Evolutionary conservation across 2,888 invertebrate genomes (phyloP).

Genomic region (Drosophila macrospina): DNA sequence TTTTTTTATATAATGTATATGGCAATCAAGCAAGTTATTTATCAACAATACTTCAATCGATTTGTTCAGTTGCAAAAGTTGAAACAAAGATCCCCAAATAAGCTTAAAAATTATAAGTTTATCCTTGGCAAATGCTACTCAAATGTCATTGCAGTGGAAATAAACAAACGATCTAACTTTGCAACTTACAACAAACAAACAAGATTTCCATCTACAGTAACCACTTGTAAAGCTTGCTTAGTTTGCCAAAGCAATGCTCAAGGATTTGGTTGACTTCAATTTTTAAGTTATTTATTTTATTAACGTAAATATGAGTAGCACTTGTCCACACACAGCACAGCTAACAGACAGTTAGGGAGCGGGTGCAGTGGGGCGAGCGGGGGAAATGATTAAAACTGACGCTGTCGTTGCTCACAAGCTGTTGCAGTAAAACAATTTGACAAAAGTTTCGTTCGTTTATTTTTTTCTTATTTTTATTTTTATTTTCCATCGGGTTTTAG

Average conservation of each 20-base stretch:
- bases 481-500: constrained; percentile 26
- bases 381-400: constrained; percentile 65
- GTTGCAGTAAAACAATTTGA: constrained; percentile 59
- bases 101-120: neutral
- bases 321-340: constrained; percentile 21
- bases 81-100: neutral
- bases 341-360: neutral
- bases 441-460: too few species aligned
- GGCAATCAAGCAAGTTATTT: neutral
- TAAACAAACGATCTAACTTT: neutral
- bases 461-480: neutral
- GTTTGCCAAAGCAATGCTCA: constrained; percentile 23
- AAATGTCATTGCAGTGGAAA: neutral
- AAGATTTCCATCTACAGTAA: constrained; percentile 14
- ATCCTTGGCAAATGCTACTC: neutral
- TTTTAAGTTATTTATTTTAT: constrained; percentile 46
- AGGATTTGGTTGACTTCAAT: constrained; percentile 13
- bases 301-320: constrained; percentile 49
- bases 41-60: too few species aligned
- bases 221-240: constrained; percentile 23
- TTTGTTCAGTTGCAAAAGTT: too few species aligned
- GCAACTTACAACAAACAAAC: neutral
- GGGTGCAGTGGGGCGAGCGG: neutral
- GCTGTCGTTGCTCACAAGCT: constrained; percentile 67
- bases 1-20: neutral